Evolutionary conservation across 2,113 vertebrate genomes (phyloP), one percentile per base, ranked within the genome.

Genomic region (Ammodytes dubius): DNA sequence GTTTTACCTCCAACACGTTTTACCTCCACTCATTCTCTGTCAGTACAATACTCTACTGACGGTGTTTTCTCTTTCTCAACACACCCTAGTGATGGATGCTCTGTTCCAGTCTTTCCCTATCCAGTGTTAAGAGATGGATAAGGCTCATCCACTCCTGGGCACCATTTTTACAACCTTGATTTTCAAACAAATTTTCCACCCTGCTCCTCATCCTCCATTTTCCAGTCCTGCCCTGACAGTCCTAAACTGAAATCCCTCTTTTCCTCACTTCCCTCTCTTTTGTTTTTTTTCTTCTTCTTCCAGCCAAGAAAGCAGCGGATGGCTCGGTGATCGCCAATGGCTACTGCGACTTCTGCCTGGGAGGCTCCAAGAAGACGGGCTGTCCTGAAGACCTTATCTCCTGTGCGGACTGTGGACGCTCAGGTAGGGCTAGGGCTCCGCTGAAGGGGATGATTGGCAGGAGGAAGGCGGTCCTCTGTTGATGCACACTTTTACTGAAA

Each of bases 271-370:
- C 2, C 56, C 11, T 74, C 13, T 84, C 12, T 75, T 81, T 75
- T 74, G 14, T 71, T 61, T 70, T 27, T 27, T 27, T 27, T 27
- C 27, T 70, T 66, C 68, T 61, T 58, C 72, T 54, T 59, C 9
- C 94, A 97, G 97, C 97, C 92, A 97, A 97, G 94, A 98, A 98
- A 95, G 97, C 96, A 0, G 93, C 97, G 8, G 97, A 98, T 0
- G 97, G 97, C 76, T 97, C 97, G 1, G 97, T 97, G 89, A 98
- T 98, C 83, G 96, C 97, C 81, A 98, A 97, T 10, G 97, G 96
- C 84, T 98, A 98, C 95, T 98, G 97, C 79, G 97, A 98, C 94
- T 98, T 98, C 95, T 98, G 97, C 88, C 94, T 98, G 54, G 97
- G 97, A 40, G 97, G 97, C 85, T 97, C 97, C 60, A 98, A 97